Conservation (phyloP, 92 coral and sea anemone species). For the Phenganax subtilis region DNA sequence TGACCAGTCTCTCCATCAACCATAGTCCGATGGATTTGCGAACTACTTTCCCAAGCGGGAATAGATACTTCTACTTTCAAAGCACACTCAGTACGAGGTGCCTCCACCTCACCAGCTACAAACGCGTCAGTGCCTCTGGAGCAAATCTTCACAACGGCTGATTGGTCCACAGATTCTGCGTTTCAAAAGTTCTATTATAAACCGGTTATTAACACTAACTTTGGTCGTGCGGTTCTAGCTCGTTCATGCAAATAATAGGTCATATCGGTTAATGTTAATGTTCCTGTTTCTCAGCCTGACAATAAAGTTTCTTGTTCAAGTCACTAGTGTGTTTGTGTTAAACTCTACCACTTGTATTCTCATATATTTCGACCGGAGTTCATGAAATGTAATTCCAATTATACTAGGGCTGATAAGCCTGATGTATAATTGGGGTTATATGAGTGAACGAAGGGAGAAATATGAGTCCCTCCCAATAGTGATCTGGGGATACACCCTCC, state of each 20-base stretch:
- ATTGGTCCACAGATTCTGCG: conserved; percentile 48
- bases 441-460: too few species aligned
- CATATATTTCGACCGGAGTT: too few species aligned
- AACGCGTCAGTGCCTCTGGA: conserved; percentile 37
- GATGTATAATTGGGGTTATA: too few species aligned
- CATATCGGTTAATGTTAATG: neutral
- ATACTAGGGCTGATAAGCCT: too few species aligned
- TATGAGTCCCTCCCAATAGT: too few species aligned
- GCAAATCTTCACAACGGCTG: conserved; percentile 44
- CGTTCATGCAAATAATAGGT: neutral
- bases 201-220: conserved; percentile 36
- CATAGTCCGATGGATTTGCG: conserved; percentile 13
- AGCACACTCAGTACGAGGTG: conserved; percentile 49
- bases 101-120: conserved; percentile 49
- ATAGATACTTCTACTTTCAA: conserved; percentile 29
- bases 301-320: neutral
- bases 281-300: neutral
- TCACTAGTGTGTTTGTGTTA: neutral
- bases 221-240: neutral
- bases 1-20: conserved; percentile 33
- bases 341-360: neutral
- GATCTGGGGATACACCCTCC: too few species aligned
- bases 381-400: too few species aligned
- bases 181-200: conserved; percentile 49
- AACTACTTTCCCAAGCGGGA: neutral